phyloP scores from a whole-genome alignment of 2,113 vertebrate species.

The Otis tarda region DNA sequence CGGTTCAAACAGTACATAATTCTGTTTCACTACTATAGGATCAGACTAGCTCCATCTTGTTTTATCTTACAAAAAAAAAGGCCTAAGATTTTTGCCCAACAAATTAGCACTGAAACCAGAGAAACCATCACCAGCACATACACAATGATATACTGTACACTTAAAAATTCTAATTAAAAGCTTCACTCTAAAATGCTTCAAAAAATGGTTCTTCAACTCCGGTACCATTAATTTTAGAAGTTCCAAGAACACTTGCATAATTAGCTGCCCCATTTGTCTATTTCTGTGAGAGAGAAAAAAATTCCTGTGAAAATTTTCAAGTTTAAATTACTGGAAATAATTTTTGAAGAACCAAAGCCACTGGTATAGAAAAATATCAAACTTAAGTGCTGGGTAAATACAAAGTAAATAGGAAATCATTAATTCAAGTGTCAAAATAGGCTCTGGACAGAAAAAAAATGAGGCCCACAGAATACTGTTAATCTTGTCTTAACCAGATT shows the following conservation, averaged over 20 bases:
- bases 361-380: background rate
- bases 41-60: background rate
- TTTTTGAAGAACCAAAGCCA: background rate
- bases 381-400: background rate
- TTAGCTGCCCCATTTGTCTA: background rate
- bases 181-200: background rate
- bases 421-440: background rate
- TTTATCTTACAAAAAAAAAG: background rate
- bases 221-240: background rate
- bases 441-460: background rate
- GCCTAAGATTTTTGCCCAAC: background rate
- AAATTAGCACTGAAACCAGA: background rate
- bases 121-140: background rate
- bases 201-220: background rate
- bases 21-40: background rate
- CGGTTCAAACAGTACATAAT: background rate
- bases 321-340: background rate
- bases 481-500: constrained; percentile 49
- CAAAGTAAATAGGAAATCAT: background rate
- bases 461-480: background rate
- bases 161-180: background rate
- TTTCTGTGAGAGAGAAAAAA: background rate
- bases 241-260: background rate
- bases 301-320: background rate
- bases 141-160: background rate